Evolutionary conservation across 2,797 vertebrate species (phyloP).

Genomic region (Perodicticus potto): DNA sequence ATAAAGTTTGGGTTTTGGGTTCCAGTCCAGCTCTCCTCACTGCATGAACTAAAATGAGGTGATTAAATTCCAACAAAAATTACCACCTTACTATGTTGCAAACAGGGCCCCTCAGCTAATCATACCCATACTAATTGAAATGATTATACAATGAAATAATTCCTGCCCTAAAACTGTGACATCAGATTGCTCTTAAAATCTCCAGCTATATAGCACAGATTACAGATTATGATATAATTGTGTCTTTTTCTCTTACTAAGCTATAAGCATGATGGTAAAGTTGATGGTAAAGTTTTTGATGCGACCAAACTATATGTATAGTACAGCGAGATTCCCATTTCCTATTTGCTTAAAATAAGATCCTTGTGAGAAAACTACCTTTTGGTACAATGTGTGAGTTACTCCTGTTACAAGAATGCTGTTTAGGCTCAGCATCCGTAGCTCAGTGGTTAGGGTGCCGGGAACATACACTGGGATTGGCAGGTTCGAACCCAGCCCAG

Average conservation of each 20-base stretch:
- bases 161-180: background rate
- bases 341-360: conserved; percentile 47
- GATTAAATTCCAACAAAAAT: conserved; percentile 41
- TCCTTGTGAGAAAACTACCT: background rate
- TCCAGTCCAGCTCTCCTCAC: conserved; percentile 4
- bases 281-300: background rate
- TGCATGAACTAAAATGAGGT: conserved; percentile 46
- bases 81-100: background rate
- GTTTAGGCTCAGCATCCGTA: background rate
- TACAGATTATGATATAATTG: conserved; percentile 47
- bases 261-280: background rate
- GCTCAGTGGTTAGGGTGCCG: too few species aligned
- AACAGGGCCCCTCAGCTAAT: background rate
- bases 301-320: conserved; percentile 26
- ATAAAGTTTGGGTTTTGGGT: background rate
- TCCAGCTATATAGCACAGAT: background rate
- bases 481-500: too few species aligned
- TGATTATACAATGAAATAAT: conserved; percentile 25
- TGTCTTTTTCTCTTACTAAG: conserved; percentile 53
- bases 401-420: background rate
- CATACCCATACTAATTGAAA: conserved; percentile 29
- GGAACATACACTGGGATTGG: too few species aligned
- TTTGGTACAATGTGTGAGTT: background rate
- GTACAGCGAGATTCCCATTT: background rate
- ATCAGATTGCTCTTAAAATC: background rate